Evolutionary conservation across 2,113 vertebrate genomes (phyloP).

Genomic region (Urocitellus parryii): DNA sequence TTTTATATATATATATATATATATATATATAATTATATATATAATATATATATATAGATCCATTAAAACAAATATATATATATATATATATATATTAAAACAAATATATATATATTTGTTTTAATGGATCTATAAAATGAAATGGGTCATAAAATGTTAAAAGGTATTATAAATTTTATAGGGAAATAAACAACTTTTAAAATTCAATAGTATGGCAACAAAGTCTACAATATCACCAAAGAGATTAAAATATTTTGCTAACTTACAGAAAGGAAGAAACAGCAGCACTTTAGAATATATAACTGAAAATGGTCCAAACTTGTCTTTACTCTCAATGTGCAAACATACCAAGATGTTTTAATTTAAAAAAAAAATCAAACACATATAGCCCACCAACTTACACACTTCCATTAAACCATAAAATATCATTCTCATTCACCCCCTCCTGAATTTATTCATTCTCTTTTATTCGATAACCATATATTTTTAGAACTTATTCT

Average conservation of each 20-base stretch:
- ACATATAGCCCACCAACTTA: too few relatives aligned
- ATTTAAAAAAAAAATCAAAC: neutral
- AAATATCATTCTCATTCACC: neutral
- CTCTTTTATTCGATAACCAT: neutral
- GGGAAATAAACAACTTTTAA: slow-evolving; percentile 68
- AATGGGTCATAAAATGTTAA: slow-evolving; percentile 67
- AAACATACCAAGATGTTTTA: neutral
- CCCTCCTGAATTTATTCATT: neutral
- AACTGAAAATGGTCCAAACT: neutral
- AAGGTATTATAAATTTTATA: slow-evolving; percentile 46
- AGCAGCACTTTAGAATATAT: neutral
- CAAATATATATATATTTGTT: neutral
- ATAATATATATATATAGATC: too few relatives aligned
- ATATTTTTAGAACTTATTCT: neutral
- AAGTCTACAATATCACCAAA: neutral
- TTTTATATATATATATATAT: too few relatives aligned
- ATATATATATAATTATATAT: too few relatives aligned
- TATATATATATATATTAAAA: too few relatives aligned
- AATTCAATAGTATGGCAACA: slow-evolving; percentile 47
- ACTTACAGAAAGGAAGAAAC: neutral
- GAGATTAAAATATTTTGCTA: neutral
- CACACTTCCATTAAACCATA: neutral
- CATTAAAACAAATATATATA: too few relatives aligned
- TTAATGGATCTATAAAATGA: slow-evolving; percentile 61
- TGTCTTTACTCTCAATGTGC: neutral